Conservation (phyloP, 2,888 invertebrate species). For the Nebria brevicollis region DNA sequence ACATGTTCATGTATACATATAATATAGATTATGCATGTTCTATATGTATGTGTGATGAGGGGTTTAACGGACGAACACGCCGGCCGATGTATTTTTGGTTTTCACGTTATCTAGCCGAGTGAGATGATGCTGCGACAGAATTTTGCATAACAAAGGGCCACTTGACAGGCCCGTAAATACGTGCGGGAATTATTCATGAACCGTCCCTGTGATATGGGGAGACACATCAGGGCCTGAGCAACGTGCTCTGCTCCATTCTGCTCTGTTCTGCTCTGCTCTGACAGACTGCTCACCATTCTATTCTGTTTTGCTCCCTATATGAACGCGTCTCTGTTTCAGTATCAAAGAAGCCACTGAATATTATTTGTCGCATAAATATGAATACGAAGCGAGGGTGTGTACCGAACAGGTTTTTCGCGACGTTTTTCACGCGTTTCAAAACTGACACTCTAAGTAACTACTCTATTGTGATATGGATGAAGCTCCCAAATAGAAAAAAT, state of each 20-base stretch:
- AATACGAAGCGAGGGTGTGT: slow-evolving; percentile 14
- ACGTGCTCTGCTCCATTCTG: slow-evolving; percentile 13
- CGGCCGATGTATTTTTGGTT: slow-evolving; percentile 58
- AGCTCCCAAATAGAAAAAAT: too few relatives aligned
- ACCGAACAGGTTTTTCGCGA: background rate
- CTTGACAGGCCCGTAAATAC: slow-evolving; percentile 65
- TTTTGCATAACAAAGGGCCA: slow-evolving; percentile 65
- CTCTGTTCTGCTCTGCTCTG: slow-evolving; percentile 23
- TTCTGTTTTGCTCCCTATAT: slow-evolving; percentile 6
- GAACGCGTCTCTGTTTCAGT: slow-evolving; percentile 35
- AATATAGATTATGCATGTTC: slow-evolving; percentile 39
- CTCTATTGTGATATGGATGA: background rate
- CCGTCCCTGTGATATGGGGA: slow-evolving; percentile 59
- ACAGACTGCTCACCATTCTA: slow-evolving; percentile 13
- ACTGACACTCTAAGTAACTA: background rate
- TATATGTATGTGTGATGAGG: slow-evolving; percentile 43
- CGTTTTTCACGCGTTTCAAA: background rate
- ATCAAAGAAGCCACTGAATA: slow-evolving; percentile 45
- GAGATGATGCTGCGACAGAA: slow-evolving; percentile 64
- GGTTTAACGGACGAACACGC: slow-evolving; percentile 49
- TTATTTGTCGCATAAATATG: slow-evolving; percentile 39
- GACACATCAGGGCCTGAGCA: slow-evolving; percentile 45
- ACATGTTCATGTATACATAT: slow-evolving; percentile 48
- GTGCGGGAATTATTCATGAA: slow-evolving; percentile 65
- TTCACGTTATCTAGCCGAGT: slow-evolving; percentile 60